A percentile compares a stretch with the other conserved stretches of the same genome.
Evolutionary conservation across 2,888 invertebrate species (phyloP).

Genomic region (Notocelia uddmanniana): DNA sequence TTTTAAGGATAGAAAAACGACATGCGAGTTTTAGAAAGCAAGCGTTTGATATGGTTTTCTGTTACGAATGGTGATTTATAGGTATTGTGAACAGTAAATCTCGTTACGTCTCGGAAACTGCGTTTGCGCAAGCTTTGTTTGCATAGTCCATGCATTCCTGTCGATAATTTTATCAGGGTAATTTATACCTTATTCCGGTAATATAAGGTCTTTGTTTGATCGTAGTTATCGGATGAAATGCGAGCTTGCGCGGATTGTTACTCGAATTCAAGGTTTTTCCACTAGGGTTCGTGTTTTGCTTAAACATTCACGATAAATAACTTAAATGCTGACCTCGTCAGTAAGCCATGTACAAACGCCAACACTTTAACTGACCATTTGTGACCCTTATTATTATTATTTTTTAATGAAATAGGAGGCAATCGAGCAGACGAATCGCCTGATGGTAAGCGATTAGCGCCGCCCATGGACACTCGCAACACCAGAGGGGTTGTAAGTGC

Average conservation of each 20-base stretch:
- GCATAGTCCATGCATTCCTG: constrained; percentile 21
- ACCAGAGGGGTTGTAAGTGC: no score
- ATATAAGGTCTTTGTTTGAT: background rate
- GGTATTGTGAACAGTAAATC: constrained; percentile 33
- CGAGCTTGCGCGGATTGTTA: constrained; percentile 8
- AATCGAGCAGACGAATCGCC: no score
- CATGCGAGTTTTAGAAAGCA: constrained; percentile 14
- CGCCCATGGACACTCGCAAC: no score
- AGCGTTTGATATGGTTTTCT: constrained; percentile 28
- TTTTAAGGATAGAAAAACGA: background rate
- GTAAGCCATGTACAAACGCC: background rate
- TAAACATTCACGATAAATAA: background rate
- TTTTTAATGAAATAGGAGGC: no score
- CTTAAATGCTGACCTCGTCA: background rate
- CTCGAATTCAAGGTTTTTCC: constrained; percentile 23
- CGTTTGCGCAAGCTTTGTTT: constrained; percentile 28
- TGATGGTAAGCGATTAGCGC: no score
- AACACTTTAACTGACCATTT: no score
- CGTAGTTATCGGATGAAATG: background rate
- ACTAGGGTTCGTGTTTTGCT: background rate
- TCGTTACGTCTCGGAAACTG: constrained; percentile 32
- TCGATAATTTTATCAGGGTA: constrained; percentile 1
- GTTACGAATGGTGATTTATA: constrained; percentile 33
- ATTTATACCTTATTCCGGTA: background rate
- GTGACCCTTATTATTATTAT: no score